Percentiles rank a stretch among this genome's conserved stretches.
Conservation (phyloP, 2,888 invertebrate species). For the Salticus scenicus region DNA sequence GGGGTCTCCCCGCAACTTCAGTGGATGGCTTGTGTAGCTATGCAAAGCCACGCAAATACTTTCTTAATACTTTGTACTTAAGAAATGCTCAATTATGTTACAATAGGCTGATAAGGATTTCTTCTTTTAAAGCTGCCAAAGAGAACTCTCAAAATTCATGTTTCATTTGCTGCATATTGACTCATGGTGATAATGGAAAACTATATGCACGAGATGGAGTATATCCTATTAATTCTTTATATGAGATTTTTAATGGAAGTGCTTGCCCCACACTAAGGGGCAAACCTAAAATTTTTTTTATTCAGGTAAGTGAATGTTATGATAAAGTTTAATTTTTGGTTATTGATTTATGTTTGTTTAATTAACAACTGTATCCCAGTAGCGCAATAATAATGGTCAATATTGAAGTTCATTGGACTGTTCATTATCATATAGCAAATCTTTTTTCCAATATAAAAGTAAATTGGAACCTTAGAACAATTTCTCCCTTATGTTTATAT, state of each 20-base stretch:
- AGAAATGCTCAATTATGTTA: neutral
- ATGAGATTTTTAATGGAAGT: conserved; percentile 80
- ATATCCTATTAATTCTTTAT: conserved; percentile 85
- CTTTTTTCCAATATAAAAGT: too few species aligned
- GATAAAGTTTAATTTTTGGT: too few species aligned
- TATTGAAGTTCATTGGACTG: too few species aligned
- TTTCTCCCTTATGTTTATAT: too few species aligned
- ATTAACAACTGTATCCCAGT: neutral
- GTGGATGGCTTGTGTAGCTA: too few species aligned
- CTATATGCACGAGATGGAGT: conserved; percentile 89
- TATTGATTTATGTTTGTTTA: neutral
- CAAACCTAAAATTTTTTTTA: conserved; percentile 85
- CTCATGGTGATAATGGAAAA: conserved; percentile 91
- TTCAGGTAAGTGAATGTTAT: conserved; percentile 81
- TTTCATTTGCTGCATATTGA: conserved; percentile 87
- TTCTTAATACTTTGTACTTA: neutral
- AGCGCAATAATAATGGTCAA: too few species aligned
- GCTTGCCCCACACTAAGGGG: conserved; percentile 89
- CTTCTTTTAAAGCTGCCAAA: conserved; percentile 81
- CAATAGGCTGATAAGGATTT: conserved; percentile 10
- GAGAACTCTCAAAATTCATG: conserved; percentile 88
- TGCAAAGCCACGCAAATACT: neutral
- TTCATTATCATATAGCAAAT: too few species aligned
- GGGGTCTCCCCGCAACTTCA: too few species aligned
- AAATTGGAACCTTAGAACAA: too few species aligned